A percentile compares a stretch with the other conserved stretches of the same genome.
Evolutionary conservation across 2,888 invertebrate genomes (phyloP).

Genomic region (Ophion ventricosus): DNA sequence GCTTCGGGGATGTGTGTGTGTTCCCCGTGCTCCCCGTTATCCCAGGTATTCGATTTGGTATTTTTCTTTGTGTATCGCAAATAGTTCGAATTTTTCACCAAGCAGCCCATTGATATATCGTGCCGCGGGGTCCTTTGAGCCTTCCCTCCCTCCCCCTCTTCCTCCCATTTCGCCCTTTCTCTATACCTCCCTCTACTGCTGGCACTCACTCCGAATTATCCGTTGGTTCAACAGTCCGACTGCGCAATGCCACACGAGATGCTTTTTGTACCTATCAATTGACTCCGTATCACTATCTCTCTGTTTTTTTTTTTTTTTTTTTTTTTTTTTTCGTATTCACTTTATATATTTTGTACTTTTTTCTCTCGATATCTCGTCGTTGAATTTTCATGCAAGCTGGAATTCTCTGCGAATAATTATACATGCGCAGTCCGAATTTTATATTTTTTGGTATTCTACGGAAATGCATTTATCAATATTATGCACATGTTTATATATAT

Average conservation of each 20-base stretch:
- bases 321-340: background rate
- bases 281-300: constrained; percentile 75
- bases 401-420: background rate
- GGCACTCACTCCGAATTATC: constrained; percentile 81
- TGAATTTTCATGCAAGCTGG: background rate
- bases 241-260: constrained; percentile 70
- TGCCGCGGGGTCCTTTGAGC: constrained; percentile 83
- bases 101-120: constrained; percentile 83
- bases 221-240: constrained; percentile 76
- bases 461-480: constrained; percentile 38
- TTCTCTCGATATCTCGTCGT: constrained; percentile 16
- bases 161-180: constrained; percentile 55
- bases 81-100: constrained; percentile 83
- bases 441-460: constrained; percentile 34
- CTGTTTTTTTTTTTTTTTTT: constrained; percentile 12
- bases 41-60: constrained; percentile 83
- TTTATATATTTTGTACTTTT: constrained; percentile 15
- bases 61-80: constrained; percentile 84
- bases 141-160: constrained; percentile 61
- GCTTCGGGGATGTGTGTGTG: constrained; percentile 56
- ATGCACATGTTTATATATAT: background rate
- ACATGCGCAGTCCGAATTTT: background rate
- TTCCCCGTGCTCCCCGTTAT: constrained; percentile 74
- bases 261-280: constrained; percentile 80
- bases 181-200: constrained; percentile 46